Evolutionary conservation across 2,113 vertebrate genomes (phyloP).

Genomic region (Colinus virginianus): DNA sequence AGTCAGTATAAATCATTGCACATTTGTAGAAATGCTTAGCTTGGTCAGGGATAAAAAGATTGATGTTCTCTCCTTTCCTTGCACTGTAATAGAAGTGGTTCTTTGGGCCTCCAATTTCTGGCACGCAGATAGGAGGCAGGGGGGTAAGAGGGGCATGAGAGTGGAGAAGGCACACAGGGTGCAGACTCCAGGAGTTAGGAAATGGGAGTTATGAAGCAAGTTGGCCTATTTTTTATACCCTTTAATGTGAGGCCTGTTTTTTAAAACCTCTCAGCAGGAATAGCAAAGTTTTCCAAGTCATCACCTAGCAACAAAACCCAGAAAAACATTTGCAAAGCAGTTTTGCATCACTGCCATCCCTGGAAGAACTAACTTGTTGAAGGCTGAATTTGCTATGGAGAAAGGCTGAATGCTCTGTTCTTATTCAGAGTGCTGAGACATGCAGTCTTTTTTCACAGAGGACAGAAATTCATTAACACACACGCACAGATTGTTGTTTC

Average conservation of each 20-base stretch:
- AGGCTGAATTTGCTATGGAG: constrained; percentile 78
- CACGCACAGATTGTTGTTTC: constrained; percentile 63
- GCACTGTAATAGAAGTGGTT: background rate
- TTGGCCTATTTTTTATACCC: constrained; percentile 72
- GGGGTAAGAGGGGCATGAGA: constrained; percentile 7
- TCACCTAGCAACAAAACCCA: constrained; percentile 85
- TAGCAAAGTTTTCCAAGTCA: constrained; percentile 80
- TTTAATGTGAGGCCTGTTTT: constrained; percentile 79
- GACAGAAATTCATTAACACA: constrained; percentile 77
- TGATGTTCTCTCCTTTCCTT: background rate
- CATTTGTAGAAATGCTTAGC: constrained; percentile 2
- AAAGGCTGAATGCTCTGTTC: constrained; percentile 77
- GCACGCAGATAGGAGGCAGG: background rate
- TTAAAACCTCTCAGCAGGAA: constrained; percentile 80
- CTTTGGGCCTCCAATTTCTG: constrained; percentile 22
- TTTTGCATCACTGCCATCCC: constrained; percentile 76
- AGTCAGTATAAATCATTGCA: background rate
- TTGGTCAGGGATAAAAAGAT: constrained; percentile 5
- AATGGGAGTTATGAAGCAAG: constrained; percentile 63
- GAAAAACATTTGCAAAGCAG: constrained; percentile 82
- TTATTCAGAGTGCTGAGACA: constrained; percentile 78
- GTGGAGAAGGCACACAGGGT: constrained; percentile 54
- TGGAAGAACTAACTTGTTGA: constrained; percentile 73
- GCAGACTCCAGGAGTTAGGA: constrained; percentile 63
- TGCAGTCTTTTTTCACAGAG: constrained; percentile 71